Evolutionary conservation across 2,797 vertebrate species (phyloP), one percentile per base, ranked within the genome.

Genomic region (Taeniopygia guttata): DNA sequence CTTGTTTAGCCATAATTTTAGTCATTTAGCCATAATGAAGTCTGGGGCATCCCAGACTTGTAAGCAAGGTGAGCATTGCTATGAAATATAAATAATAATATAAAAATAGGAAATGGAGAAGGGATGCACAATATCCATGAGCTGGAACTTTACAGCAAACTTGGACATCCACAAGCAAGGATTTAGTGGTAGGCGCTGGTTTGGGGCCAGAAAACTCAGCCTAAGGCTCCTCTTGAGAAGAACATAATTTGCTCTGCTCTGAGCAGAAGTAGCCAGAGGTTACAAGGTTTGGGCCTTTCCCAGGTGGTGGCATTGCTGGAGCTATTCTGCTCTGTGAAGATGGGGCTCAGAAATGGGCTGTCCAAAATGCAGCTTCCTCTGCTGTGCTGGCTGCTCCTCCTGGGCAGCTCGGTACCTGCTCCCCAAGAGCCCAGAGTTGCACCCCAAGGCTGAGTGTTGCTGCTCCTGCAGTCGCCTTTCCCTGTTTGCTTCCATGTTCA

Each of bases 361-460:
- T 74, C 67, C 43, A 26, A 62, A 34, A 16, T 30, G 11, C 9
- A 3, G 7, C 13, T 75, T 19, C 23, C 16, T 32, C 6, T 16
- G 25, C 60, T 38, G 11, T 15, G 48, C 52, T 13, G 7, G 43
- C 17, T 11, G 16, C 36, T 89, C 12, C 88, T 79, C 3, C 1
- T 5, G 16, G 22, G 21, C n/a, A 11, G 13, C 25, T 43, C 8
- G 10, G 11, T 26, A 5, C 45, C 38, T 63, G 60, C 43, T 81
- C 32, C n/a, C 45, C 22, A 0, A 11, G 32, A 10, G 10, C 42
- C 32, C 58, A 1, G 3, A 21, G 18, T 10, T 9, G 4, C 34
- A 29, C 13, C 68, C 52, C 26, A 13, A 4, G 3, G n/a, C 3
- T 11, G 25, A 3, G 4, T 3, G 16, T 25, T 42, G 30, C 52